Evolutionary conservation across 2,113 vertebrate genomes (phyloP).

Genomic region (Pteronura brasiliensis): DNA sequence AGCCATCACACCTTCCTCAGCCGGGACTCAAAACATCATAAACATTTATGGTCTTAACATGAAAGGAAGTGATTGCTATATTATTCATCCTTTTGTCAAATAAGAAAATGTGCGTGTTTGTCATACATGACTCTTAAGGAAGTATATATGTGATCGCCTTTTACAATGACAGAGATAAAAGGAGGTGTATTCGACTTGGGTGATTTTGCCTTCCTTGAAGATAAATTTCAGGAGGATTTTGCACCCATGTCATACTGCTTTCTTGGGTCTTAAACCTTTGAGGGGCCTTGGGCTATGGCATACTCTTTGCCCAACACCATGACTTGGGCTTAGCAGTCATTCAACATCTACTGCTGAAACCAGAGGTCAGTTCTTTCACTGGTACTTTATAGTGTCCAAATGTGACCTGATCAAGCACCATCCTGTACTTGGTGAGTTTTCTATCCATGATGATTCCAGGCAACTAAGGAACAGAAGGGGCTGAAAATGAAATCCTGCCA

Average conservation of each 20-base stretch:
- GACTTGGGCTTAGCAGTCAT: background rate
- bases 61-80: background rate
- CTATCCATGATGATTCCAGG: background rate
- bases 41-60: background rate
- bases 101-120: constrained; percentile 20
- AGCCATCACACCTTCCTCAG: background rate
- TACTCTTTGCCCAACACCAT: background rate
- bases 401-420: background rate
- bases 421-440: background rate
- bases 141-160: background rate
- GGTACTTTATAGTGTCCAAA: background rate
- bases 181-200: background rate
- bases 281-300: background rate
- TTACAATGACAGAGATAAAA: background rate
- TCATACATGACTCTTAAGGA: background rate
- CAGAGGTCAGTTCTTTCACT: background rate
- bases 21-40: background rate
- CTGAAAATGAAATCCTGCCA: constrained; percentile 13
- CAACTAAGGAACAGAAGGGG: background rate
- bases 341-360: background rate
- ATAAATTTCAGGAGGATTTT: background rate
- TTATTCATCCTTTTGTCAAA: background rate
- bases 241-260: background rate
- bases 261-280: background rate
- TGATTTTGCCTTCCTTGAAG: background rate